Base-by-base conservation (phyloP, 1,140 invertebrate species). In the Daktulosphaira vitifoliae region DNA sequence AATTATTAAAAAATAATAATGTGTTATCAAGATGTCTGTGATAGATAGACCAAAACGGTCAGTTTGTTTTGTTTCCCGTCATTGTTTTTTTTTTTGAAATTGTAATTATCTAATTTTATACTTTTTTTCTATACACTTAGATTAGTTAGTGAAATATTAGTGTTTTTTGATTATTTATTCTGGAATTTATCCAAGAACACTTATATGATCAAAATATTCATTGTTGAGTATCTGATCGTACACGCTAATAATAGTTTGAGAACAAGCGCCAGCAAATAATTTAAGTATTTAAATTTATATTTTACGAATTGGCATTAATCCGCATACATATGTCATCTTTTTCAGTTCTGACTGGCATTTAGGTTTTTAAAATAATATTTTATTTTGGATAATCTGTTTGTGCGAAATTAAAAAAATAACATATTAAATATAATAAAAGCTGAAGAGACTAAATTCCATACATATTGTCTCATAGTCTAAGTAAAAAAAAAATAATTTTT, bases 141-240 rank as follows among this genome's bases (percentile, higher is more conserved):
- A n/a, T n/a, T n/a, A n/a, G n/a, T n/a, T n/a, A n/a, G n/a, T n/a
- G n/a, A n/a, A n/a, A n/a, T n/a, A n/a, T n/a, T n/a, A n/a, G n/a
- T n/a, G n/a, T n/a, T n/a, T n/a, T 56, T 42, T 56, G n/a, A 54
- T 38, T 22, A 56, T 62, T 46, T 62, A 46, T 62, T 44, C 46
- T 62, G 56, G 42, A 3, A 48, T 5, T 8, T 11, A 9, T 62
- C 39, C 56, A 62, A 62, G 26, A 37, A n/a, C n/a, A n/a, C n/a
- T n/a, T n/a, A n/a, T n/a, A n/a, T n/a, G n/a, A n/a, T n/a, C n/a
- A n/a, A 33, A 33, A 33, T 33, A 33, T 33, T 11, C 29, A 33
- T 33, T 33, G 29, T 33, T 33, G 29, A 6, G 11, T 5, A 33
- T 33, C 5, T 33, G 29, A 11, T 11, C 5, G 42, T 39, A 62